A percentile compares a stretch with the other conserved stretches of the same genome.
Evolutionary conservation across 2,113 vertebrate genomes (phyloP).

Genomic region (Eonycteris spelaea): DNA sequence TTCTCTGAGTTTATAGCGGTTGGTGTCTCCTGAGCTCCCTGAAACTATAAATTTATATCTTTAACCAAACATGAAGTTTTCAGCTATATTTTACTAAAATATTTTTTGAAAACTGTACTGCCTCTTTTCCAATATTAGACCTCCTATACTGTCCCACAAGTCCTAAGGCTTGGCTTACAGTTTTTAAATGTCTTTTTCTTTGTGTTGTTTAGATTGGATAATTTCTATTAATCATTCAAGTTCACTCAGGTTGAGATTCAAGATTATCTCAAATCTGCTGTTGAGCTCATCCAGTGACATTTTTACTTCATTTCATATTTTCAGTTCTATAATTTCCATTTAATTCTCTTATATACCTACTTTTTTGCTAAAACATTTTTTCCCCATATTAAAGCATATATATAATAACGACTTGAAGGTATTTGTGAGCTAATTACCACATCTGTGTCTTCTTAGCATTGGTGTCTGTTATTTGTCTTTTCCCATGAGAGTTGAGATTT

Average conservation of each 20-base stretch:
- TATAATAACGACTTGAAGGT: neutral
- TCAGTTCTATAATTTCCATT: neutral
- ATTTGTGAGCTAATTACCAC: neutral
- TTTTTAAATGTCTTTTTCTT: neutral
- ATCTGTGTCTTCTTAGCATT: neutral
- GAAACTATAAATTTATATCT: neutral
- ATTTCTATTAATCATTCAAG: neutral
- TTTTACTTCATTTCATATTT: slow-evolving; percentile 38
- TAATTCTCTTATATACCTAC: neutral
- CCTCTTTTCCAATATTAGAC: neutral
- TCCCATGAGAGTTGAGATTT: neutral
- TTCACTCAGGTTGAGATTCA: neutral
- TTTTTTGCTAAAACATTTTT: neutral
- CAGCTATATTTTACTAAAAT: neutral
- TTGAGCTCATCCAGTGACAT: neutral
- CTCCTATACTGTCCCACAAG: neutral
- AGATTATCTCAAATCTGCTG: neutral
- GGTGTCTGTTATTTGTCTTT: neutral
- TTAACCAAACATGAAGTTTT: neutral
- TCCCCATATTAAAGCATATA: neutral
- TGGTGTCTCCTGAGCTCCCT: neutral
- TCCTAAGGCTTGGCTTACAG: neutral
- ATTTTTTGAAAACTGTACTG: neutral
- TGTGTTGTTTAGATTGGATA: neutral
- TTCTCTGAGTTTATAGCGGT: neutral